Evolutionary conservation across 2,797 vertebrate species (phyloP), one percentile per base, ranked within the genome.

Genomic region (Avahi laniger): DNA sequence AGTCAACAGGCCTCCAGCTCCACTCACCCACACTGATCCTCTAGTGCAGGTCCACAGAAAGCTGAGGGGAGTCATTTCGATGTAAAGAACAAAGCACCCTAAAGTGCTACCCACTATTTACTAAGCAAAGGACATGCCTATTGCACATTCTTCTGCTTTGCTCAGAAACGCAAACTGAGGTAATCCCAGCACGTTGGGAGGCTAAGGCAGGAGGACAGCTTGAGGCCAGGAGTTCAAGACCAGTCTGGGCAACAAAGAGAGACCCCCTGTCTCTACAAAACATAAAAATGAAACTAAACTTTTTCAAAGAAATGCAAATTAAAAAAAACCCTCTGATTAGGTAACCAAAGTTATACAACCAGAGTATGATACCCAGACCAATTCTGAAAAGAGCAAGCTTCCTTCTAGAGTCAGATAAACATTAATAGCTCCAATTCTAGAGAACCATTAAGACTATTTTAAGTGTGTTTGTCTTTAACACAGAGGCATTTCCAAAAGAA

Each of bases 221-320:
- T 35, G 33, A n/a, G 33, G 33, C 63, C 33, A 67, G 63, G 33
- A n/a, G 63, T 67, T 67, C 26, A 33, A n/a, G 33, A 67, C 63
- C 63, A 67, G 33, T 33, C 63, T 35, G n/a, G 17, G 63, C 33
- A 67, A 67, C 17, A n/a, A 8, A 65, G 7, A n/a, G 33, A 67
- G 15, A 20, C 33, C 15, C 15, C 33, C 63, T 26, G 7, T n/a
- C 1, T 35, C 33, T 67, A 67, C 17, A 67, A 67, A 67, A 65
- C 15, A 63, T 48, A 43, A 43, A 43, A 43, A 43, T 15, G 15
- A 33, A 20, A 67, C 9, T 20, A 35, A 65, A 65, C 18, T n/a
- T 65, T 30, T n/a, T n/a, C 18, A 33, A n/a, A 81, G 76, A 94
- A 92, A 96, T 20, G 43, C 79, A 89, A 91, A 89, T 33, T 67